phyloP scores from a whole-genome alignment of 2,797 vertebrate genomes.

The Gobionotothen gibberifrons region DNA sequence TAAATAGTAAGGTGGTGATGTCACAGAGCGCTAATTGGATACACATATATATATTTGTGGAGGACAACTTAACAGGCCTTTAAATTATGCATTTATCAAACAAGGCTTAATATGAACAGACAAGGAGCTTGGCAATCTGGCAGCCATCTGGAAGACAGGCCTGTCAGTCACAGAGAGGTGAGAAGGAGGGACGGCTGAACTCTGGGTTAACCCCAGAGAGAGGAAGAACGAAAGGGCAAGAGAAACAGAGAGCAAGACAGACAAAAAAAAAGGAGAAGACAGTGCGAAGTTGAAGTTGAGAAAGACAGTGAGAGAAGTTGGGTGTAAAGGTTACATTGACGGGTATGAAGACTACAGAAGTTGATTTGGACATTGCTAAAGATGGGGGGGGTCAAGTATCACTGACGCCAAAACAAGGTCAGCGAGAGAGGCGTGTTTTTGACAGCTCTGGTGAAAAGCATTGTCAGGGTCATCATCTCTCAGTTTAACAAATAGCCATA shows the following conservation, averaged over 20 bases:
- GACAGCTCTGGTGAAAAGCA: constrained; percentile 58
- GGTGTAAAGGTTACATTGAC: constrained; percentile 50
- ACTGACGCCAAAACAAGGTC: constrained; percentile 51
- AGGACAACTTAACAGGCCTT: constrained; percentile 66
- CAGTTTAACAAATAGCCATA: constrained; percentile 59
- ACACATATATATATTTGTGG: constrained; percentile 72
- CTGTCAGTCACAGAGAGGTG: constrained; percentile 78
- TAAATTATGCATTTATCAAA: constrained; percentile 81
- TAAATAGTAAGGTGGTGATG: constrained; percentile 63
- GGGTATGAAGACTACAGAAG: constrained; percentile 42
- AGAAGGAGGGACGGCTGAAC: constrained; percentile 73
- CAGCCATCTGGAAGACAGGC: constrained; percentile 78
- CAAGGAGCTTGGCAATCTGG: constrained; percentile 78
- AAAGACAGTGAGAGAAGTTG: constrained; percentile 38
- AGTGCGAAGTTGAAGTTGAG: constrained; percentile 41
- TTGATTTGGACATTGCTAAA: constrained; percentile 52
- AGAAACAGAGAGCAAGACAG: constrained; percentile 17
- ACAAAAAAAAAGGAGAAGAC: constrained; percentile 14
- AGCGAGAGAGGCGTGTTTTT: constrained; percentile 38
- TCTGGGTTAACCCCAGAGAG: constrained; percentile 52
- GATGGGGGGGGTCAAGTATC: constrained; percentile 47
- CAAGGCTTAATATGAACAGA: constrained; percentile 76
- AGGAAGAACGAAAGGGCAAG: constrained; percentile 4
- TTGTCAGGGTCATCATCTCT: constrained; percentile 51
- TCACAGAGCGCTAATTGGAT: constrained; percentile 69